Evolutionary conservation across 1,140 invertebrate genomes (phyloP).

Genomic region (Ephestia elutella): DNA sequence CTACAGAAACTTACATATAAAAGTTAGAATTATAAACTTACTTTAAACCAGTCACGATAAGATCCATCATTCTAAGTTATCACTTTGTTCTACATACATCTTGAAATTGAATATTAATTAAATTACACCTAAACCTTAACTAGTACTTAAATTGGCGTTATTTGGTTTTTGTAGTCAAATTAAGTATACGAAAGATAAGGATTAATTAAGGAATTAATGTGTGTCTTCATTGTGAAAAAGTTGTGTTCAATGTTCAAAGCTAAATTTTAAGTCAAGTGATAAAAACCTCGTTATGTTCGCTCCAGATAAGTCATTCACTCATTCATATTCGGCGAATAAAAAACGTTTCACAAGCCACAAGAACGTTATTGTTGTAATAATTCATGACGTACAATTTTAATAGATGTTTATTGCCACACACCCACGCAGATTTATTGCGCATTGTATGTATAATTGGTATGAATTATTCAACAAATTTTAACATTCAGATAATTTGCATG

Average conservation of each 20-base stretch:
- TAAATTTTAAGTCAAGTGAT: neutral
- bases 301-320: too few species aligned
- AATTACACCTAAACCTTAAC: constrained; percentile 32
- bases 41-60: constrained; percentile 45
- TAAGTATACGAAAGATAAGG: constrained; percentile 13
- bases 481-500: too few species aligned
- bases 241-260: neutral
- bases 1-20: constrained; percentile 1
- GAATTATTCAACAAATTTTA: neutral
- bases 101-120: constrained; percentile 25
- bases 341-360: neutral
- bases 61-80: constrained; percentile 40
- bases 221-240: constrained; percentile 6
- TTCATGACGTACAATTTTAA: neutral
- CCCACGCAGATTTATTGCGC: neutral
- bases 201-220: constrained; percentile 17
- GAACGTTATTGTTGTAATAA: neutral
- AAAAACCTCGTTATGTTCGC: constrained; percentile 9
- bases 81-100: constrained; percentile 35
- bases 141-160: constrained; percentile 37
- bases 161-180: constrained; percentile 11
- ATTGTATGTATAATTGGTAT: neutral
- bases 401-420: constrained; percentile 1
- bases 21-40: constrained; percentile 22
- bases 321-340: neutral